Percentiles rank a stretch among this genome's conserved stretches.
phyloP scores from a whole-genome alignment of 2,888 invertebrate species.

The Heliothis peltigera region DNA sequence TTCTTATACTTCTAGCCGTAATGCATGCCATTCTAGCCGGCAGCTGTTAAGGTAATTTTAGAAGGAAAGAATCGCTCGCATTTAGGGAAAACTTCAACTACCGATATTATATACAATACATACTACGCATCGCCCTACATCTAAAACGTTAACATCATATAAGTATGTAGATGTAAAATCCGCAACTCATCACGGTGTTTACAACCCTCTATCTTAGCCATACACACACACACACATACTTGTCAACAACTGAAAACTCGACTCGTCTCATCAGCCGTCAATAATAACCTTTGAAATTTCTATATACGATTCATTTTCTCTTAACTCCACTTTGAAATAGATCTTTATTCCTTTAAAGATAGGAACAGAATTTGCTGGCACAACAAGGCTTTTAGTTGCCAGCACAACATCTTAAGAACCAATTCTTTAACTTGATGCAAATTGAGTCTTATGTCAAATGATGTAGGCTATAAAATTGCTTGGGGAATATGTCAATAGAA shows the following conservation, averaged over 20 bases:
- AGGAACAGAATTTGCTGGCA: constrained; percentile 87
- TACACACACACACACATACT: constrained; percentile 59
- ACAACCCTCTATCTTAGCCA: constrained; percentile 70
- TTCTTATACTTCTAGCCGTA: too few relatives aligned
- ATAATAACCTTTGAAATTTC: constrained; percentile 77
- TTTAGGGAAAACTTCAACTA: background rate
- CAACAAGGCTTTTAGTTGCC: constrained; percentile 74
- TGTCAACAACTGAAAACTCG: constrained; percentile 79
- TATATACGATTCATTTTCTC: constrained; percentile 84
- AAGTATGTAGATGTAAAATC: constrained; percentile 36
- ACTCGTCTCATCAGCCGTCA: constrained; percentile 60
- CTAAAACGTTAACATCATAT: constrained; percentile 16
- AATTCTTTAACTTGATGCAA: constrained; percentile 1
- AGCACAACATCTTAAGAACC: constrained; percentile 57
- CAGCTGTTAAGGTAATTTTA: background rate
- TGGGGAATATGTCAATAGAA: constrained; percentile 52
- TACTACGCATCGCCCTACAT: background rate
- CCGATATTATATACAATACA: background rate
- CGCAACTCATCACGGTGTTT: constrained; percentile 74
- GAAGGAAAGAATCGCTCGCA: background rate
- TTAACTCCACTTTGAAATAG: constrained; percentile 84
- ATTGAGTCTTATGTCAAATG: constrained; percentile 3
- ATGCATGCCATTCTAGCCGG: too few relatives aligned
- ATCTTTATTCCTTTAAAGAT: constrained; percentile 89
- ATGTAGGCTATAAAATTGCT: constrained; percentile 52